These are phyloP conservation scores for Acanthaster planci DNA, from an alignment of 35 echinoderm and acorn worm species.

Conservation along the genomic window DNA sequence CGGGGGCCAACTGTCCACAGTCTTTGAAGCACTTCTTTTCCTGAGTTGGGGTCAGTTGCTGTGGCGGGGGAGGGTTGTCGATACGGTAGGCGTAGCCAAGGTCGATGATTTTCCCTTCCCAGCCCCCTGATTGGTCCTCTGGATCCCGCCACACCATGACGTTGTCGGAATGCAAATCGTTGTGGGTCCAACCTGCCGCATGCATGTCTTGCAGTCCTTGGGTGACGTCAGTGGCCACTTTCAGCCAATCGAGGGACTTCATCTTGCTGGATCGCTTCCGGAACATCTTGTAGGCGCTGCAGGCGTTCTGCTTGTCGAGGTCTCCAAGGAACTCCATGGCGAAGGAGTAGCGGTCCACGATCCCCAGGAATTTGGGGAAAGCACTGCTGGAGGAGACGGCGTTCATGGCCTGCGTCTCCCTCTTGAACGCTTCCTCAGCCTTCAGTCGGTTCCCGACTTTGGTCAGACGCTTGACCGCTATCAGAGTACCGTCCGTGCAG, in stretches of 20 bases:
- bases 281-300: neutral
- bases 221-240: neutral
- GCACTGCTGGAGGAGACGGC: constrained; percentile 20
- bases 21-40: neutral
- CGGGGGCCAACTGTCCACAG: constrained; percentile 1
- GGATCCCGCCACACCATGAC: constrained; percentile 2
- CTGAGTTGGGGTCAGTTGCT: neutral
- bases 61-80: neutral
- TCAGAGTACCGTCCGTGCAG: neutral
- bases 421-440: neutral
- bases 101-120: constrained; percentile 19
- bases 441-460: neutral
- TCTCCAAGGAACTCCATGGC: constrained; percentile 6
- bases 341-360: neutral
- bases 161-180: constrained; percentile 14
- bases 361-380: neutral
- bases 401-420: constrained; percentile 3
- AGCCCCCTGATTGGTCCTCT: neutral
- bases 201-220: neutral
- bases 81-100: neutral
- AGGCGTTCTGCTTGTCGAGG: neutral
- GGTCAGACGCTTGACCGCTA: neutral
- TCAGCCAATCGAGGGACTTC: constrained; percentile 20
- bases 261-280: neutral
- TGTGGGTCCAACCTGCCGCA: constrained; percentile 20